Conservation (phyloP, 2,113 vertebrate genomes). For the Elgaria multicarinata region DNA sequence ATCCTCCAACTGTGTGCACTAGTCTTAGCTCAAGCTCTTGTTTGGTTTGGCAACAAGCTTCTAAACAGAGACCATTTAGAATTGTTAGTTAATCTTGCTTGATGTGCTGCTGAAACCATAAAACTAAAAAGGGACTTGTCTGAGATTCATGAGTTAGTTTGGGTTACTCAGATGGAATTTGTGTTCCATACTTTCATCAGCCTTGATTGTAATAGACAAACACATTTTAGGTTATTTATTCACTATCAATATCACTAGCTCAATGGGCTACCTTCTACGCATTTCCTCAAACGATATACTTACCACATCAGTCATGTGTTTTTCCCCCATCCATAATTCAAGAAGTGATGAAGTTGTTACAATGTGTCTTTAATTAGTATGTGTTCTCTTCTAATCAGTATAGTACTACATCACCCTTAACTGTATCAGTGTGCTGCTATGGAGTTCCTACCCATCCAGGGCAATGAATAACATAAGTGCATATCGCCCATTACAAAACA, state of each 20-base stretch:
- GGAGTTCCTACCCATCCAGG: slow-evolving; percentile 8
- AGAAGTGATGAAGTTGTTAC: background rate
- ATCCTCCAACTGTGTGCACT: background rate
- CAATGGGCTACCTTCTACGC: fast-evolving
- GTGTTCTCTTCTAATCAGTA: background rate
- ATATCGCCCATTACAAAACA: slow-evolving; percentile 2
- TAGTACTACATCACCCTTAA: background rate
- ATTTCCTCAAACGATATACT: background rate
- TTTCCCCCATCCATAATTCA: background rate
- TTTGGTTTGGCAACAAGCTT: fast-evolving
- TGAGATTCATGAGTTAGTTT: background rate
- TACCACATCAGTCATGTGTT: background rate
- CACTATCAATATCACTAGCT: background rate
- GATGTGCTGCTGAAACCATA: background rate
- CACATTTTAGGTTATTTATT: slow-evolving; percentile 31
- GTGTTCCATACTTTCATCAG: background rate
- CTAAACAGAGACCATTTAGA: background rate
- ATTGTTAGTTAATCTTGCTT: fast-evolving
- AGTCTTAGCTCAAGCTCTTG: slow-evolving; percentile 12
- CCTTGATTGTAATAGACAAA: background rate
- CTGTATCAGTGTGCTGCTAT: slow-evolving; percentile 1
- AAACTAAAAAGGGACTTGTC: background rate
- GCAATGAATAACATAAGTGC: background rate
- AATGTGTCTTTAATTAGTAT: slow-evolving; percentile 44
- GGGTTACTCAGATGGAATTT: background rate